Evolutionary conservation across 2,797 vertebrate species (phyloP).

Genomic region (Sebastes iracundus): DNA sequence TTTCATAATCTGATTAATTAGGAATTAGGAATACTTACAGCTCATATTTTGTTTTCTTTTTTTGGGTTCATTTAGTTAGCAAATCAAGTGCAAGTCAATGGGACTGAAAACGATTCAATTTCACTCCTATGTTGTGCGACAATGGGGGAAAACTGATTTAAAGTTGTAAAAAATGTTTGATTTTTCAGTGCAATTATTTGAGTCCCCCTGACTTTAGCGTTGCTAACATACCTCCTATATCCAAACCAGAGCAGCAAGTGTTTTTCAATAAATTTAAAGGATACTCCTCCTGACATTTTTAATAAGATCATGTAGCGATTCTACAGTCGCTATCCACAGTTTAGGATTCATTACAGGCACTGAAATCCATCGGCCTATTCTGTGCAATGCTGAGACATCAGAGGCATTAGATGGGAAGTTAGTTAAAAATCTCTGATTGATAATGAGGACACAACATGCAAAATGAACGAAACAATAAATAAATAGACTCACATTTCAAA

Average conservation of each 20-base stretch:
- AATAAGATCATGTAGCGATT: conserved; percentile 64
- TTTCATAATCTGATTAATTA: not conserved
- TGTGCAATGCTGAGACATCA: conserved; percentile 8
- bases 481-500: conserved; percentile 40
- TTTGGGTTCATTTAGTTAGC: not conserved
- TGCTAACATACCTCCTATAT: not conserved
- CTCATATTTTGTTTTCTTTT: not conserved
- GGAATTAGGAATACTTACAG: not conserved
- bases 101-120: not conserved
- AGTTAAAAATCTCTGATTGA: conserved; percentile 11
- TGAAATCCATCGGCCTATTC: conserved; percentile 35
- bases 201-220: not conserved
- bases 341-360: conserved; percentile 79
- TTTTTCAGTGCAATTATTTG: conserved; percentile 44
- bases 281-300: not conserved
- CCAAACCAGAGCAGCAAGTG: conserved; percentile 4
- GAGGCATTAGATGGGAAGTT: conserved; percentile 9
- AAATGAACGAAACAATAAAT: conserved; percentile 35
- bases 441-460: conserved; percentile 21
- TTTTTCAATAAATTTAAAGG: not conserved
- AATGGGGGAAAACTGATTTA: not conserved
- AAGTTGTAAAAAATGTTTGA: not conserved
- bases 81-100: not conserved
- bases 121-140: not conserved
- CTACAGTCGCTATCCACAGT: conserved; percentile 71